Base-by-base conservation (phyloP, 2,113 vertebrate species). In the Ellobius talpinus region DNA sequence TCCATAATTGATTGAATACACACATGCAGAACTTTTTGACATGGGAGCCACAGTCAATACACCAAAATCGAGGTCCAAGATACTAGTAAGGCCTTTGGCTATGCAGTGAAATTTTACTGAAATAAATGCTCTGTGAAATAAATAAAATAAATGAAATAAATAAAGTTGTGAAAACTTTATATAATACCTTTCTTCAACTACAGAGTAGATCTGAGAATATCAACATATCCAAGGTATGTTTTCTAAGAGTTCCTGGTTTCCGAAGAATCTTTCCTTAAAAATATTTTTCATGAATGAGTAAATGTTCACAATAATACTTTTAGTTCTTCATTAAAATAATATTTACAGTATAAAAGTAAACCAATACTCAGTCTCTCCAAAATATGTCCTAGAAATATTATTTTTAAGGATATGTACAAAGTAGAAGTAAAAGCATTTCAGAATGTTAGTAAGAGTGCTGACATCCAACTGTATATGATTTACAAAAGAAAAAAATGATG, bases 41-140 rank as follows among this genome's bases (percentile, higher is more conserved):
- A 66, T 26, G 13, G 14, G 29, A 19, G 0, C n/a, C 52, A 45
- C 3, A 68, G 7, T 63, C 23, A 50, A 9, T 14, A 45, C 29
- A 66, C 1, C 16, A 29, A 47, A 5, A 55, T 1, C 31, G 17
- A 92, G 0, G 50, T 7, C 0, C 13, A 36, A 26, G 5, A 73
- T 61, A 5, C 23, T 65, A n/a, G 0, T 89, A 61, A 50, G 45
- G 14, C 5, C 1, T 77, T n/a, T 66, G 17, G 0, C 23, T 89
- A 21, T n/a, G 36, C 12, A 90, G 36, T 85, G 1, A 68, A 33
- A 68, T 61, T 82, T 91, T 91, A 42, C 47, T 77, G 21, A 90
- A 91, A 72, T 96, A 61, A 95, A 39, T 89, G 8, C 76, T 81
- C n/a, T n/a, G n/a, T n/a, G n/a, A n/a, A n/a, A n/a, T n/a, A n/a